Evolutionary conservation across 92 coral and sea anemone species (phyloP).

Genomic region (Palythoa grandis): DNA sequence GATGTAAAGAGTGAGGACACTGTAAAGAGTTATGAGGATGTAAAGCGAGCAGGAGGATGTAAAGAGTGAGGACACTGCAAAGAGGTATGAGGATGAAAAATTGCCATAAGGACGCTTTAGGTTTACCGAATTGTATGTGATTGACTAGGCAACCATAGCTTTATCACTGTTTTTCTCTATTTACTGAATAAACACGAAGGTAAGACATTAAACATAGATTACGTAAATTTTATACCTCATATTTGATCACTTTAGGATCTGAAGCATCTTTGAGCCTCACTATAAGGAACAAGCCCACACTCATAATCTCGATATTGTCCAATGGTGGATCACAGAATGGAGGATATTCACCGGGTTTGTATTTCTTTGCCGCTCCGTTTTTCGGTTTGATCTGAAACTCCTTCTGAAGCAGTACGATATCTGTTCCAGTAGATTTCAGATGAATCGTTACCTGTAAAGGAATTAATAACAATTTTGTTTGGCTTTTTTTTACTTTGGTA

Average conservation of each 20-base stretch:
- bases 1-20: too few species aligned
- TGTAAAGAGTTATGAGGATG: too few species aligned
- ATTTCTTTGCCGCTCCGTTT: slow-evolving; percentile 23
- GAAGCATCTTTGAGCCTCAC: slow-evolving; percentile 65
- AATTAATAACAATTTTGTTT: not conserved
- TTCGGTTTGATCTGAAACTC: slow-evolving; percentile 61
- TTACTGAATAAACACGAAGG: too few species aligned
- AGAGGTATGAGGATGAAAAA: too few species aligned
- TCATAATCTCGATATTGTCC: slow-evolving; percentile 71
- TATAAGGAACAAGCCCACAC: slow-evolving; percentile 80
- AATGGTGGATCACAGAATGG: slow-evolving; percentile 70
- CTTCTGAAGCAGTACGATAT: slow-evolving; percentile 69
- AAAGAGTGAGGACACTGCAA: too few species aligned
- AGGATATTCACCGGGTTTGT: slow-evolving; percentile 80
- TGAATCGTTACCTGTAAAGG: slow-evolving; percentile 48
- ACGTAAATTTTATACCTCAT: slow-evolving; percentile 60
- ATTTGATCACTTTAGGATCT: slow-evolving; percentile 68
- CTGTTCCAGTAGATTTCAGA: slow-evolving; percentile 52
- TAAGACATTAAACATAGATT: too few species aligned
- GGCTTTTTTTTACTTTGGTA: not conserved
- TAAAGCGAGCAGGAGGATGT: too few species aligned
- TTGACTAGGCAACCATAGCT: too few species aligned
- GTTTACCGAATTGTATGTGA: too few species aligned
- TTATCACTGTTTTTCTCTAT: too few species aligned
- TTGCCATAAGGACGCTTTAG: too few species aligned